These are phyloP conservation scores for Microcebus griseorufus DNA, from an alignment of 2,113 vertebrate species.

Conservation along the genomic window DNA sequence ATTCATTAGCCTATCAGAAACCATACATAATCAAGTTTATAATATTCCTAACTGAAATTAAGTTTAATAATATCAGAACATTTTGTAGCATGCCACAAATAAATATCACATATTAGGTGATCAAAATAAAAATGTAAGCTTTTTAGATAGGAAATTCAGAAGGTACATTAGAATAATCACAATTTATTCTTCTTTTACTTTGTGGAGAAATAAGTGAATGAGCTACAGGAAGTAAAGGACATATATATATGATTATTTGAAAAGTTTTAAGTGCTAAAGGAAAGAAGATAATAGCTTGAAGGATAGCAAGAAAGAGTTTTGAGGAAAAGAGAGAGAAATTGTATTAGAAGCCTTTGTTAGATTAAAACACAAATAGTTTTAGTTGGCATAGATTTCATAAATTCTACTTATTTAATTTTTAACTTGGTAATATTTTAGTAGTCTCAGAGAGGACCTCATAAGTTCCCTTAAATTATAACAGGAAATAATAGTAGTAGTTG, in stretches of 20 bases:
- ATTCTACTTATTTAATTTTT: neutral
- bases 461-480: neutral
- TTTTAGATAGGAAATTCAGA: neutral
- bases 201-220: neutral
- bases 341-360: neutral
- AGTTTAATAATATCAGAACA: neutral
- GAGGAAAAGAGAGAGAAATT: neutral
- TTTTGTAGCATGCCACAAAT: neutral
- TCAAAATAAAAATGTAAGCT: neutral
- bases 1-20: neutral
- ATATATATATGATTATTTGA: neutral
- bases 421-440: neutral
- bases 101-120: neutral
- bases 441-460: neutral
- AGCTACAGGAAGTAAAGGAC: neutral
- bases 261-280: neutral
- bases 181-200: neutral
- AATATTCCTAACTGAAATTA: neutral
- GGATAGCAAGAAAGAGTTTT: neutral
- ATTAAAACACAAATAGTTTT: neutral
- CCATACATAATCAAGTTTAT: neutral
- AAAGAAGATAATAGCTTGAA: neutral
- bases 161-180: neutral
- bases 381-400: neutral
- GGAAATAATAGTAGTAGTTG: neutral